Conservation (phyloP, 1,140 invertebrate genomes). For the Habropoda laboriosa region DNA sequence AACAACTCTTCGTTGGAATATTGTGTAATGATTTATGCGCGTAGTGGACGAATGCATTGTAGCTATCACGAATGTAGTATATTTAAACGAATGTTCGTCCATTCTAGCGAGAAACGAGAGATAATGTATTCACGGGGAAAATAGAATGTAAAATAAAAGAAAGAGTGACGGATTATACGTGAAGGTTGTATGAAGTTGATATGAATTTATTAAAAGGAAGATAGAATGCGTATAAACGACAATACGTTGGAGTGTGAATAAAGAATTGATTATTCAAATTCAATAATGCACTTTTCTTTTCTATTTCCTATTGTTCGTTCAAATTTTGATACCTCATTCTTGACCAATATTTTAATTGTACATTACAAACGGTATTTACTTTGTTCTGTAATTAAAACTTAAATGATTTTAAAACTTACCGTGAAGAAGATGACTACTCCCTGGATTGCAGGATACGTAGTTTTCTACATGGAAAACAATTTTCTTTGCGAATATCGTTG, state of each 20-base stretch:
- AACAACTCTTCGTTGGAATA: background rate
- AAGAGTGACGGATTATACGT: background rate
- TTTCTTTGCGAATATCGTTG: background rate
- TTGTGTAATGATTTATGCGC: slow-evolving; percentile 16
- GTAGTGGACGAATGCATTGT: slow-evolving; percentile 18
- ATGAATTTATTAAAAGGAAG: slow-evolving; percentile 18
- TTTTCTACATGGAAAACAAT: background rate
- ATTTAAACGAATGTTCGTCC: slow-evolving; percentile 17
- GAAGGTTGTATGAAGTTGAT: slow-evolving; percentile 7
- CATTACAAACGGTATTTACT: background rate
- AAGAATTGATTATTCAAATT: slow-evolving; percentile 42
- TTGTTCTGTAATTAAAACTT: background rate
- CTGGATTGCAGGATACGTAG: background rate
- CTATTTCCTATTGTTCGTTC: background rate
- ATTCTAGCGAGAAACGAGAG: background rate
- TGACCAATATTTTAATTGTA: background rate
- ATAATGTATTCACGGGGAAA: slow-evolving; percentile 2
- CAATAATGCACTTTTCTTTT: background rate
- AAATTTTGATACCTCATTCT: background rate
- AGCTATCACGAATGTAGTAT: slow-evolving; percentile 17
- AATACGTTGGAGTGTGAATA: slow-evolving; percentile 32
- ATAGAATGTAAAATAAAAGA: background rate
- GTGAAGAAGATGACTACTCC: background rate
- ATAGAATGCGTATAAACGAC: background rate
- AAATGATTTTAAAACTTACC: background rate